phyloP scores from a whole-genome alignment of 2,888 invertebrate species.

The Papilio demoleus region DNA sequence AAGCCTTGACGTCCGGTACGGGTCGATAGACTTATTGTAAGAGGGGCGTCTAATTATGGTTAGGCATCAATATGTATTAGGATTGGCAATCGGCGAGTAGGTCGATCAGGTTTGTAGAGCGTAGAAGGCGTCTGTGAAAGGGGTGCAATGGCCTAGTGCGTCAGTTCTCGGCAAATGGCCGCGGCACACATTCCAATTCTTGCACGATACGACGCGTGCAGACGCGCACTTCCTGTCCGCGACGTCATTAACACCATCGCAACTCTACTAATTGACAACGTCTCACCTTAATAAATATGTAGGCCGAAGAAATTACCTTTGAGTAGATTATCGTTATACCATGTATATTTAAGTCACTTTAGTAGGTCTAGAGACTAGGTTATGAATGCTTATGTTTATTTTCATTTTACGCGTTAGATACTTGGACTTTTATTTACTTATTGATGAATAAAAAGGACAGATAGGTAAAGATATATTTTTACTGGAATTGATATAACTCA shows the following conservation, averaged over 20 bases:
- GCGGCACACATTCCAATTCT: slow-evolving; percentile 76
- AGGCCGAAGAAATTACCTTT: slow-evolving; percentile 15
- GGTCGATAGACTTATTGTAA: slow-evolving; percentile 51
- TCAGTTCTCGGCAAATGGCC: slow-evolving; percentile 62
- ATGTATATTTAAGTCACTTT: neutral
- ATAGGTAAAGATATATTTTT: neutral
- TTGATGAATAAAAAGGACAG: too few relatives aligned
- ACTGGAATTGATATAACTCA: neutral
- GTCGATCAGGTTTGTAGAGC: slow-evolving; percentile 79
- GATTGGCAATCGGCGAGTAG: slow-evolving; percentile 51
- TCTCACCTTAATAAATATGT: neutral
- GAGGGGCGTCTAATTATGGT: slow-evolving; percentile 52
- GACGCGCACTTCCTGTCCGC: slow-evolving; percentile 65
- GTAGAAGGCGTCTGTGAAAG: slow-evolving; percentile 77
- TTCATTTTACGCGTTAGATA: neutral
- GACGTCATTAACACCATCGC: slow-evolving; percentile 42
- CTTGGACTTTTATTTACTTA: too few relatives aligned
- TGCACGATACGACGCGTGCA: slow-evolving; percentile 61
- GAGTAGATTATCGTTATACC: neutral
- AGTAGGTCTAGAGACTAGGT: neutral
- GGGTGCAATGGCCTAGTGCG: slow-evolving; percentile 79
- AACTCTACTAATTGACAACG: slow-evolving; percentile 38
- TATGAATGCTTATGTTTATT: neutral
- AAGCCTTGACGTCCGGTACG: slow-evolving; percentile 54
- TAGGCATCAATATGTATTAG: slow-evolving; percentile 68